phyloP scores from a whole-genome alignment of 2,113 vertebrate genomes.

The Isurus oxyrinchus region DNA sequence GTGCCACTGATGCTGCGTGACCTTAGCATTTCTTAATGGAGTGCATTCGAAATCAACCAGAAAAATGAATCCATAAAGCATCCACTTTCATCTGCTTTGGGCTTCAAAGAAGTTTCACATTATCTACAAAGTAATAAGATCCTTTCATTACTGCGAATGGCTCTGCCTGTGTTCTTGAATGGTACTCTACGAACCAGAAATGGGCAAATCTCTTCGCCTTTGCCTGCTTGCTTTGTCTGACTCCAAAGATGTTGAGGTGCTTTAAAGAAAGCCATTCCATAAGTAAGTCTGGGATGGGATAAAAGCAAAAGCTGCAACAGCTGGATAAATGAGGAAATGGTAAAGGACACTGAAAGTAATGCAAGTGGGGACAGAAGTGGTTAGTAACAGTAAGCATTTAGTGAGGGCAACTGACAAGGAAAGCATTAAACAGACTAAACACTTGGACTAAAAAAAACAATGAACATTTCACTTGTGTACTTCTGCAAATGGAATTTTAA shows the following conservation, averaged over 20 bases:
- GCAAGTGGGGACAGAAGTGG: constrained; percentile 30
- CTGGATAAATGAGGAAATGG: constrained; percentile 18
- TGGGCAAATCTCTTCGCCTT: constrained; percentile 25
- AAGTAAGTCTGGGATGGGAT: constrained; percentile 7
- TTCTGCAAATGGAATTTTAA: background rate
- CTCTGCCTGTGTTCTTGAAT: constrained; percentile 32
- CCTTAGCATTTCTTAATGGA: constrained; percentile 1
- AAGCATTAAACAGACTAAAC: background rate
- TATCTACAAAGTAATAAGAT: constrained; percentile 35
- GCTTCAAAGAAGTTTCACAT: constrained; percentile 37
- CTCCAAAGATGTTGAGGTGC: constrained; percentile 30
- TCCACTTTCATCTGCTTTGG: constrained; percentile 34
- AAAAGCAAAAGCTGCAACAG: constrained; percentile 34
- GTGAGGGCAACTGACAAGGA: background rate
- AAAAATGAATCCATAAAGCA: constrained; percentile 18
- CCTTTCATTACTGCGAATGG: constrained; percentile 25
- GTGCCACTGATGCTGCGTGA: background rate
- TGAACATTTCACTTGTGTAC: background rate
- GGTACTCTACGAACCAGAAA: constrained; percentile 30
- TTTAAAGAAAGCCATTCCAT: constrained; percentile 32
- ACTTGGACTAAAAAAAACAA: background rate
- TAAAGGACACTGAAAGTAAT: constrained; percentile 19
- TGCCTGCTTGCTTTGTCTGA: constrained; percentile 34
- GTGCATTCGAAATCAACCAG: constrained; percentile 1
- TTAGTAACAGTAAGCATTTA: background rate